A percentile compares a stretch with the other conserved stretches of the same genome.
phyloP scores from a whole-genome alignment of 2,888 invertebrate genomes.

The Lissocephala sabroskyi region DNA sequence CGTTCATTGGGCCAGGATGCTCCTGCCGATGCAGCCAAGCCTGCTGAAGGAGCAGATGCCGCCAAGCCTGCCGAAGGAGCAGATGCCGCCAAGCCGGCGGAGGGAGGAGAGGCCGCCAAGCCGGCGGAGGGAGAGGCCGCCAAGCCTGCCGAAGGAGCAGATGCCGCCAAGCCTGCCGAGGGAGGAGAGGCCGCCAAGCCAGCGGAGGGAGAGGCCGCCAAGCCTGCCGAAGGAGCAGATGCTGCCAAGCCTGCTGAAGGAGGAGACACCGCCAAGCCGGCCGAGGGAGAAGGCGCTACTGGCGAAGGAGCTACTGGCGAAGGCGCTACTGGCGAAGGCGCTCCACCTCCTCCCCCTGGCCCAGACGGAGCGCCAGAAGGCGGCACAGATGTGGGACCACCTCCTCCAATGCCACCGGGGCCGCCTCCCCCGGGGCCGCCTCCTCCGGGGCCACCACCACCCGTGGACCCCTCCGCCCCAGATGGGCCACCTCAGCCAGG shows the following conservation, averaged over 20 bases:
- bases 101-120: not conserved
- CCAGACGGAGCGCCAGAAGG: not conserved
- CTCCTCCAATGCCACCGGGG: not conserved
- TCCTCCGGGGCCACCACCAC: not conserved
- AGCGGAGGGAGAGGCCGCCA: not conserved
- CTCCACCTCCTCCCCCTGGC: not conserved
- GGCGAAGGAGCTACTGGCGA: not conserved
- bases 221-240: not conserved
- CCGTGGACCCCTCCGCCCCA: not conserved
- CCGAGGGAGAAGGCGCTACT: not conserved
- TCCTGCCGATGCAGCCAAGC: not conserved
- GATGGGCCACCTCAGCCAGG: not conserved
- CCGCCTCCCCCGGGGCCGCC: not conserved
- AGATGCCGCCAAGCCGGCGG: not conserved
- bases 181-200: not conserved
- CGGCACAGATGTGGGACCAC: not conserved
- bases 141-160: not conserved
- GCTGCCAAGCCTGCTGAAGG: not conserved
- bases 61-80: not conserved
- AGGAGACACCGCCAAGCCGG: not conserved
- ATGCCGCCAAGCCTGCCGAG: not conserved
- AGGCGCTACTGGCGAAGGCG: not conserved
- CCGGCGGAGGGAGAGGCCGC: not conserved
- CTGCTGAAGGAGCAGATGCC: not conserved
- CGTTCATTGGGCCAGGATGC: slow-evolving; percentile 3